Conservation (phyloP, 2,888 invertebrate species). For the Mellilla xanthometata region DNA sequence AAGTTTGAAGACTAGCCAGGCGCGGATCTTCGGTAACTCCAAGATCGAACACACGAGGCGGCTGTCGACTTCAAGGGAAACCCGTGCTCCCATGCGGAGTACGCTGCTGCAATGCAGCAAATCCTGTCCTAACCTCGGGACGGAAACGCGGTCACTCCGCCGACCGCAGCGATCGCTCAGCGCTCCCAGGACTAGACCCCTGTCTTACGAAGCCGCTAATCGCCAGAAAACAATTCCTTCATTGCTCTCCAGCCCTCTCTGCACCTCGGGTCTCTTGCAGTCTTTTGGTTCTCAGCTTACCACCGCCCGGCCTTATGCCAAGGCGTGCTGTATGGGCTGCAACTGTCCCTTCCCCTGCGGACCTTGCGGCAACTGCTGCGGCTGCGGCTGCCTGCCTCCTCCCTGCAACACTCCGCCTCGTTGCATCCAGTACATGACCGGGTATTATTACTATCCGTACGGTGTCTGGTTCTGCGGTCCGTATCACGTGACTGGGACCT, state of each 20-base stretch:
- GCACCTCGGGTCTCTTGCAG: conserved; percentile 17
- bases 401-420: conserved; percentile 57
- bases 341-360: conserved; percentile 45
- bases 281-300: conserved; percentile 8
- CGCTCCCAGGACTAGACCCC: conserved; percentile 33
- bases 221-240: background rate
- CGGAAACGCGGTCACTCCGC: conserved; percentile 25
- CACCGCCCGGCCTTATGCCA: conserved; percentile 35
- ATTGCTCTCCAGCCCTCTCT: conserved; percentile 6
- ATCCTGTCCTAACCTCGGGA: conserved; percentile 49
- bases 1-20: conserved; percentile 44
- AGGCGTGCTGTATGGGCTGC: conserved; percentile 32
- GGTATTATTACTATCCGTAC: conserved; percentile 70
- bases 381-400: conserved; percentile 55
- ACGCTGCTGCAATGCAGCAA: conserved; percentile 43
- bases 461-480: conserved; percentile 71
- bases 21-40: conserved; percentile 35
- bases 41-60: conserved; percentile 41
- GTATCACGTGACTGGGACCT: conserved; percentile 57
- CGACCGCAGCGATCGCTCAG: conserved; percentile 34
- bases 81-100: conserved; percentile 26
- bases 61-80: conserved; percentile 32
- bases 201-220: conserved; percentile 17
- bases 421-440: conserved; percentile 66
- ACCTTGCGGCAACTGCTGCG: conserved; percentile 43